Evolutionary conservation across 2,113 vertebrate genomes (phyloP), one percentile per base, ranked within the genome.

Genomic region (Alouatta palliata): DNA sequence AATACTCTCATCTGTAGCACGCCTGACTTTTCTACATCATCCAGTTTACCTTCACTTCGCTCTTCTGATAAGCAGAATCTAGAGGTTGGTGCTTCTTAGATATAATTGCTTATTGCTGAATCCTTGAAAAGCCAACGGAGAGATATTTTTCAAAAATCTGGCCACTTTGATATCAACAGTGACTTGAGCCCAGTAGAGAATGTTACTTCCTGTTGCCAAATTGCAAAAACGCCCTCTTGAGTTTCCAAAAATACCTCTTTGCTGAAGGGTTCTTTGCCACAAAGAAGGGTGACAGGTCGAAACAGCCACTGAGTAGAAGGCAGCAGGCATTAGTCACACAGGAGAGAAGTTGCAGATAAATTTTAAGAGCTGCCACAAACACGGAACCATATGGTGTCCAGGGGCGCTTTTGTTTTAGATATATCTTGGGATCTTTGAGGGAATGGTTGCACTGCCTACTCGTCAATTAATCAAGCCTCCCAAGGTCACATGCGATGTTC

Each of bases 81-180:
- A 89, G 97, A 98, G 87, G 64, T 76, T 91, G 87, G 91, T 68
- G 35, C 82, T 98, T 87, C 96, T 90, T 96, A 91, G 82, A 93
- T 98, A 89, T 70, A 98, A 97, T 97, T 98, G 97, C 97, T 98
- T 96, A 94, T 95, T 98, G 97, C 87, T 96, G 97, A 94, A 56
- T 96, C 70, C 87, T 96, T 68, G 40, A 92, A 89, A 95, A 96
- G 86, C 92, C 81, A 91, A 95, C 90, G 91, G 90, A 73, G 96
- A 98, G 97, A 97, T 95, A 98, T 98, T 98, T 98, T 98, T 98
- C 98, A 98, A 97, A 98, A 97, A 79, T 96, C 98, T 93, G 92
- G 87, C 90, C 96, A 79, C n/a, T 11, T 90, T 95, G 98, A 68
- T 3, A 98, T 97, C 97, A 96, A 96, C 19, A 0, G 76, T 92